These are phyloP conservation scores for Litocranius walleri DNA, from an alignment of 2,113 vertebrate species.

Conservation along the genomic window DNA sequence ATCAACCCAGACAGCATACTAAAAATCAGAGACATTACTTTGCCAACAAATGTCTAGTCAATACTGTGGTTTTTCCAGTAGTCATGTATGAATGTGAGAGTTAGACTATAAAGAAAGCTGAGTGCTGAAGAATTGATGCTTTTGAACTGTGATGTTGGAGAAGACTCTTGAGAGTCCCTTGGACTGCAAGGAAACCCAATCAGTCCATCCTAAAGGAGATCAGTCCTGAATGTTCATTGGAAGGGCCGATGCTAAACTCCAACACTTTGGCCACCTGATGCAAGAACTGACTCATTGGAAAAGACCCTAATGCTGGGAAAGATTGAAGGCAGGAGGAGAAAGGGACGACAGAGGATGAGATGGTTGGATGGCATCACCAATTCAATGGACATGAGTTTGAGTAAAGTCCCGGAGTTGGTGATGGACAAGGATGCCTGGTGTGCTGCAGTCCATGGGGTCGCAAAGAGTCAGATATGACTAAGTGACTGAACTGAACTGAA, in stretches of 20 bases:
- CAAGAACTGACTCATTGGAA: not conserved
- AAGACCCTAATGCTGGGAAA: not conserved
- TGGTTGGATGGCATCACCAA: not conserved
- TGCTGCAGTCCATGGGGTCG: not conserved
- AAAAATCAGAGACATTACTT: not conserved
- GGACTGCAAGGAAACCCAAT: not conserved
- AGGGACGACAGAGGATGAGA: not conserved
- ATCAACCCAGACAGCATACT: not conserved
- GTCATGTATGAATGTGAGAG: not conserved
- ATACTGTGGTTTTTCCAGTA: not conserved
- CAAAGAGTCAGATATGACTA: not conserved
- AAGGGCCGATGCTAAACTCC: not conserved
- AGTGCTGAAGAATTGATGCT: not conserved
- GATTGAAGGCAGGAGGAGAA: not conserved
- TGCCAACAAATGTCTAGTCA: not conserved
- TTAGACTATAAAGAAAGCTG: not conserved
- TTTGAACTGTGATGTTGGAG: not conserved
- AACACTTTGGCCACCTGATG: not conserved
- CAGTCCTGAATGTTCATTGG: not conserved
- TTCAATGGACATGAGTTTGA: not conserved
- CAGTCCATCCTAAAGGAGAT: not conserved
- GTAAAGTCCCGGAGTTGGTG: not conserved
- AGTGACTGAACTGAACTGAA: not conserved
- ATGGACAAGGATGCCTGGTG: not conserved
- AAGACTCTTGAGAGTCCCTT: not conserved